Conservation (phyloP, 2,888 invertebrate genomes). For the Mesorhabditis spiculigera region DNA sequence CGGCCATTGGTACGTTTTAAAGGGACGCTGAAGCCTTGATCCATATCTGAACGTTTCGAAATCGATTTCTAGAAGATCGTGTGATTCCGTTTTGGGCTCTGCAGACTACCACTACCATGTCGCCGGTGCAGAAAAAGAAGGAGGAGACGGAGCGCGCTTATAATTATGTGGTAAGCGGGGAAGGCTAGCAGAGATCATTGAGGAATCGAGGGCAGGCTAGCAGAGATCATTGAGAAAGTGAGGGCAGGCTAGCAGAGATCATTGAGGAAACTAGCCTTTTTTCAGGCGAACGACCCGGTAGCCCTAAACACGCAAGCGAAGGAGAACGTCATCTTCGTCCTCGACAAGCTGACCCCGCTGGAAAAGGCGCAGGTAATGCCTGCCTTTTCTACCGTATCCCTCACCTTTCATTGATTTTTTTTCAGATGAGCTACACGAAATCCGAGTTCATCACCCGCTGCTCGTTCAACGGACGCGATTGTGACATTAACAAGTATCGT, state of each 20-base stretch:
- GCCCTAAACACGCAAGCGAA: constrained; percentile 52
- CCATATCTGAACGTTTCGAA: neutral
- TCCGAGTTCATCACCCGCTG: constrained; percentile 53
- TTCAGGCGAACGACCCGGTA: constrained; percentile 54
- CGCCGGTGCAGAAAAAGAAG: constrained; percentile 40
- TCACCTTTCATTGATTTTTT: neutral
- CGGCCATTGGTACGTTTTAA: constrained; percentile 19
- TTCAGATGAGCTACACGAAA: constrained; percentile 27
- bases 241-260: too few species aligned
- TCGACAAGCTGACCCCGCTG: constrained; percentile 41
- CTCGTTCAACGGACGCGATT: constrained; percentile 56
- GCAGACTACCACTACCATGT: constrained; percentile 32
- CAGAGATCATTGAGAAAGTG: too few species aligned
- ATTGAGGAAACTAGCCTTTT: neutral
- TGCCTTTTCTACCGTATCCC: neutral
- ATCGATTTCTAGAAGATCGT: constrained; percentile 25
- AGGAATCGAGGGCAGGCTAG: neutral
- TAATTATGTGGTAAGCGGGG: constrained; percentile 26
- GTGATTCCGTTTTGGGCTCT: constrained; percentile 53
- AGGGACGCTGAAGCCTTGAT: neutral
- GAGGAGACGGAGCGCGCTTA: constrained; percentile 49
- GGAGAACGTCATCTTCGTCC: constrained; percentile 57
- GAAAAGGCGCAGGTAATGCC: constrained; percentile 20
- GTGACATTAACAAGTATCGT: constrained; percentile 50
- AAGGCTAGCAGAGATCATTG: too few species aligned